Evolutionary conservation across 2,888 invertebrate species (phyloP).

Genomic region (Cheilosia vulpina): DNA sequence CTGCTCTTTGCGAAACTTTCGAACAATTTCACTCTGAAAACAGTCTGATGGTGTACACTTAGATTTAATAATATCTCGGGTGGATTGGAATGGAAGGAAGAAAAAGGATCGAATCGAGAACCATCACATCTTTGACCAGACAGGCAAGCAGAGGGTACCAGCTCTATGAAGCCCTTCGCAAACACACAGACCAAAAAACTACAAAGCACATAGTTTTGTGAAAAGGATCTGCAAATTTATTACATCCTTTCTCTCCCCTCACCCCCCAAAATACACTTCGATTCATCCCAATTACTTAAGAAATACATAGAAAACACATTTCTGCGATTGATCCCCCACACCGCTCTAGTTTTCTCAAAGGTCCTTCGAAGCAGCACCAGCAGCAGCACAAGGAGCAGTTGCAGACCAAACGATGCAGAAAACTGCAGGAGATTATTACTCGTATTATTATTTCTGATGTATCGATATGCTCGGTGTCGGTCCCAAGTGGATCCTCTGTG

Average conservation of each 20-base stretch:
- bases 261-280: slow-evolving; percentile 29
- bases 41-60: slow-evolving; percentile 25
- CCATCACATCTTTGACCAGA: slow-evolving; percentile 38
- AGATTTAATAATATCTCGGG: slow-evolving; percentile 29
- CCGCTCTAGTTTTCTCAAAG: slow-evolving; percentile 3
- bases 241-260: slow-evolving; percentile 23
- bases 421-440: slow-evolving; percentile 71
- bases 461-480: slow-evolving; percentile 42
- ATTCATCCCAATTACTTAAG: slow-evolving; percentile 73
- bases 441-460: slow-evolving; percentile 71
- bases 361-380: slow-evolving; percentile 32
- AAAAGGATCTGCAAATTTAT: slow-evolving; percentile 65
- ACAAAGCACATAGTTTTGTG: slow-evolving; percentile 30
- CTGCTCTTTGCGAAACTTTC: slow-evolving; percentile 13
- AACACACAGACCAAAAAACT: slow-evolving; percentile 33
- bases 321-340: slow-evolving; percentile 59
- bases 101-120: background rate
- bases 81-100: background rate
- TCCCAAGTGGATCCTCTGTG: background rate
- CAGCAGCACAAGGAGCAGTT: slow-evolving; percentile 32
- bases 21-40: slow-evolving; percentile 13
- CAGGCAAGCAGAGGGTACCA: background rate
- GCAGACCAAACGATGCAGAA: slow-evolving; percentile 64
- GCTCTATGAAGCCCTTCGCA: slow-evolving; percentile 60
- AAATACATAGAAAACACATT: slow-evolving; percentile 73